A percentile compares a stretch with the other conserved stretches of the same genome.
phyloP scores from a whole-genome alignment of 2,888 invertebrate species.

The Podotricha telesiphe region DNA sequence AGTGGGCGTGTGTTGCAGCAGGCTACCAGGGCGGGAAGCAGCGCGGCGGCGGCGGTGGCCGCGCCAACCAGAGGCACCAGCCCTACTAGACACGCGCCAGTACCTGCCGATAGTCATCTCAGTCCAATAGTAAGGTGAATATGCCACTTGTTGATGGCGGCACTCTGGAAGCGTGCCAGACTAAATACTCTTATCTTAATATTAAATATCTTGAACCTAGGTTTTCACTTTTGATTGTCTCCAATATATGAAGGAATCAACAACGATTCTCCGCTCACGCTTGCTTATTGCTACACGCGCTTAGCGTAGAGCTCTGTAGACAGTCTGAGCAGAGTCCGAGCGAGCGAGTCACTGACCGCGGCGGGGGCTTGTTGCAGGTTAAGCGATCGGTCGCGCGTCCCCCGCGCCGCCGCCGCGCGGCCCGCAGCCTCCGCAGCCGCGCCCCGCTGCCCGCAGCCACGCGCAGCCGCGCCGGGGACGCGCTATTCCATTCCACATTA shows the following conservation, averaged over 20 bases:
- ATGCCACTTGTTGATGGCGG: background rate
- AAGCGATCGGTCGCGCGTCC: constrained; percentile 80
- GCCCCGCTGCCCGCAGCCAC: constrained; percentile 31
- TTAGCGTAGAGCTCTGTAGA: constrained; percentile 8
- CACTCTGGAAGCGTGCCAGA: constrained; percentile 6
- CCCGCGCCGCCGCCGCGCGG: constrained; percentile 53
- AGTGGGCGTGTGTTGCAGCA: constrained; percentile 60
- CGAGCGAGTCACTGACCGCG: background rate
- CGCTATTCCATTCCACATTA: constrained; percentile 83
- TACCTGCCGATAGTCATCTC: constrained; percentile 79
- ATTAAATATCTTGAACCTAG: background rate
- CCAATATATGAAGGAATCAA: background rate
- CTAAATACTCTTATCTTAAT: background rate
- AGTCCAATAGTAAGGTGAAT: constrained; percentile 78
- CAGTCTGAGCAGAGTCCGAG: background rate
- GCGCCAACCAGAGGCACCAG: constrained; percentile 94
- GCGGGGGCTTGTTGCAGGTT: constrained; percentile 71
- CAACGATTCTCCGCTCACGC: background rate
- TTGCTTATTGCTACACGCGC: constrained; percentile 24
- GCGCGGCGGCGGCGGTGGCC: constrained; percentile 89
- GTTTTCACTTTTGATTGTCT: background rate
- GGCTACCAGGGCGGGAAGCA: constrained; percentile 93
- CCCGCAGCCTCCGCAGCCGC: constrained; percentile 30
- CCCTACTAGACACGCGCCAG: constrained; percentile 86
- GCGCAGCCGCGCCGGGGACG: constrained; percentile 72